phyloP scores from a whole-genome alignment of 1,140 invertebrate genomes.

The Andrena cerasifolii region DNA sequence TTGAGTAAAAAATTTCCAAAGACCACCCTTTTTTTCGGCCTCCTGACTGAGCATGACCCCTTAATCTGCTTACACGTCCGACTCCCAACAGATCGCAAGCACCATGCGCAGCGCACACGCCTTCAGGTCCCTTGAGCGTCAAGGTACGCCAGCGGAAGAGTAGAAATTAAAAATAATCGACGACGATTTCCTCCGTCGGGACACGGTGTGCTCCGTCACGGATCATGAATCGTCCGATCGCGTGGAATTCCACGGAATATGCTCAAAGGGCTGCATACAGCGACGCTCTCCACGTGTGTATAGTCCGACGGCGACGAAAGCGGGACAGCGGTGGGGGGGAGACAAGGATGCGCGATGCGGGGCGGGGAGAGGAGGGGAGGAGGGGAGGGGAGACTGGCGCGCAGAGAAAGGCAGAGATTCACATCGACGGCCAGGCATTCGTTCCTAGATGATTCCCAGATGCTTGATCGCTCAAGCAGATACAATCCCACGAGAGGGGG shows the following conservation, averaged over 20 bases:
- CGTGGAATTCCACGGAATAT: constrained; percentile 47
- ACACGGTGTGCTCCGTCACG: not conserved
- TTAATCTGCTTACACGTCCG: too few relatives aligned
- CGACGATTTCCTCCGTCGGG: constrained; percentile 26
- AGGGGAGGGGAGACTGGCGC: not conserved
- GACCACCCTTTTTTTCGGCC: too few relatives aligned
- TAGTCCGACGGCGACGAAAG: not conserved
- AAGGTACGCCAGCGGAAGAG: constrained; percentile 6
- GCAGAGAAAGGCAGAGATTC: constrained; percentile 62
- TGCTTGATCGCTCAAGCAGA: constrained; percentile 73
- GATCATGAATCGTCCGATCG: constrained; percentile 6
- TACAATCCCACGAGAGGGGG: constrained; percentile 72
- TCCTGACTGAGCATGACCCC: too few relatives aligned
- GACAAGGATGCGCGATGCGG: not conserved
- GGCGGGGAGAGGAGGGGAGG: not conserved
- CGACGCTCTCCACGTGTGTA: constrained; percentile 62
- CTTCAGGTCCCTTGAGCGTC: not conserved
- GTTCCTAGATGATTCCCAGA: constrained; percentile 72
- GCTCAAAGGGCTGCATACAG: constrained; percentile 34
- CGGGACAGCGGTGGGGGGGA: not conserved
- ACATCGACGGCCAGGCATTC: constrained; percentile 62
- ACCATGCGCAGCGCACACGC: constrained; percentile 14
- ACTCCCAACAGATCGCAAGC: not conserved
- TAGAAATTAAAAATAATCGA: constrained; percentile 41
- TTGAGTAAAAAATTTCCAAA: too few relatives aligned